A percentile compares a stretch with the other conserved stretches of the same genome.
phyloP scores from a whole-genome alignment of 1,140 invertebrate genomes.

The Harpegnathos saltator region DNA sequence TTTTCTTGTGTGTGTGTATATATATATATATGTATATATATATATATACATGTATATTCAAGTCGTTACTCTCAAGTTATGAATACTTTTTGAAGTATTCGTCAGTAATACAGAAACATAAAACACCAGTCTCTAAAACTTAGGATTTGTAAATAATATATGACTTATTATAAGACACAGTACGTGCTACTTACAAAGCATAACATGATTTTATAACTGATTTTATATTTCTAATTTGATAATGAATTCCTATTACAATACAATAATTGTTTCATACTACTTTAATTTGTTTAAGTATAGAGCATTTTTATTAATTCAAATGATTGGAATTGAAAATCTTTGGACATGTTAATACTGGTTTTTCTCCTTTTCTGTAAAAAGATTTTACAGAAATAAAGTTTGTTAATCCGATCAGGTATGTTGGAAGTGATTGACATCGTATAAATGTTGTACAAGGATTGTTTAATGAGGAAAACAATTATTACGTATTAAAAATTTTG shows the following conservation, averaged over 20 bases:
- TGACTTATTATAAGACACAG: background rate
- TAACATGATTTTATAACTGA: slow-evolving; percentile 17
- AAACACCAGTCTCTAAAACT: slow-evolving; percentile 26
- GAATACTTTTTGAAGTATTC: slow-evolving; percentile 13
- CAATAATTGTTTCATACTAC: background rate
- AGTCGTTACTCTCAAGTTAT: slow-evolving; percentile 7
- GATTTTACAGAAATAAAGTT: slow-evolving; percentile 12
- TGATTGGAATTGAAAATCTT: slow-evolving; percentile 5
- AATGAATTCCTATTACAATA: slow-evolving; percentile 6
- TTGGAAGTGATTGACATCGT: background rate
- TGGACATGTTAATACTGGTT: background rate
- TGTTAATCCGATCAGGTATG: background rate
- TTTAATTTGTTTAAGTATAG: slow-evolving; percentile 15
- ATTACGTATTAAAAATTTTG: background rate
- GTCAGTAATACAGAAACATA: slow-evolving; percentile 35
- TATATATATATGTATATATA: too few species aligned
- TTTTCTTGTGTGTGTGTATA: too few species aligned
- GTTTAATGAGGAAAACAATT: background rate
- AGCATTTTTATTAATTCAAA: background rate
- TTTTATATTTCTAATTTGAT: slow-evolving; percentile 28
- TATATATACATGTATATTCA: slow-evolving; percentile 11
- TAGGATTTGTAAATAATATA: slow-evolving; percentile 27
- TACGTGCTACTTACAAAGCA: slow-evolving; percentile 19
- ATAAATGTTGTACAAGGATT: background rate
- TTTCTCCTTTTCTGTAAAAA: background rate